phyloP scores from a whole-genome alignment of 2,113 vertebrate species.

The Lamprotornis superbus region DNA sequence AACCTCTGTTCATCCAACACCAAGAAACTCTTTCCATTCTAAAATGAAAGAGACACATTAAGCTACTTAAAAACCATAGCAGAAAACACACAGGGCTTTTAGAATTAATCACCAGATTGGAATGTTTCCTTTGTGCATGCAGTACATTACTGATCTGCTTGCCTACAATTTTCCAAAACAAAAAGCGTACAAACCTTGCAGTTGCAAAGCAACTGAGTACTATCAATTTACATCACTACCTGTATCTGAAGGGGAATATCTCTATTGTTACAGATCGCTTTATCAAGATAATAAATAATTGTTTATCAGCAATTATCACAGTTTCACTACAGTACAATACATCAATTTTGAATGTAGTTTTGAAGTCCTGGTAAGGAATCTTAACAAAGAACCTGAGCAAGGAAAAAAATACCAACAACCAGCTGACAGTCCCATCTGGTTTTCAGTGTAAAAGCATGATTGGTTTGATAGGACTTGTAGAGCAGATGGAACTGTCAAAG shows the following conservation, averaged over 20 bases:
- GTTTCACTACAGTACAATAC: neutral
- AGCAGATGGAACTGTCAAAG: neutral
- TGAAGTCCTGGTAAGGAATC: neutral
- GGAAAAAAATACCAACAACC: neutral
- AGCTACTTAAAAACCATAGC: neutral
- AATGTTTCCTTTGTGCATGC: slow-evolving; percentile 13
- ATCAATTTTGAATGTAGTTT: neutral
- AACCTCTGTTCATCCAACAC: slow-evolving; percentile 95
- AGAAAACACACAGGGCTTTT: neutral
- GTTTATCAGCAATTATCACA: neutral
- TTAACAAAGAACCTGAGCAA: neutral
- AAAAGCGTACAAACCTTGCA: neutral
- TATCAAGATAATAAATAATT: neutral
- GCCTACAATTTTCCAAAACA: slow-evolving; percentile 26
- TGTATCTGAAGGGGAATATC: neutral
- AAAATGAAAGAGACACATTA: slow-evolving; percentile 38
- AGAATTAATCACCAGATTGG: slow-evolving; percentile 32
- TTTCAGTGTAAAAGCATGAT: neutral
- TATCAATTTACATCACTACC: neutral
- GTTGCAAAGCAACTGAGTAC: neutral
- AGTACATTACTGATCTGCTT: neutral
- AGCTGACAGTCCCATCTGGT: neutral
- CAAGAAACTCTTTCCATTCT: slow-evolving; percentile 95
- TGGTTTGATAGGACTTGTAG: neutral
- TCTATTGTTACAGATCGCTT: neutral